Evolutionary conservation across 2,797 vertebrate species (phyloP), one percentile per base, ranked within the genome.

Genomic region (Loriculus beryllinus): DNA sequence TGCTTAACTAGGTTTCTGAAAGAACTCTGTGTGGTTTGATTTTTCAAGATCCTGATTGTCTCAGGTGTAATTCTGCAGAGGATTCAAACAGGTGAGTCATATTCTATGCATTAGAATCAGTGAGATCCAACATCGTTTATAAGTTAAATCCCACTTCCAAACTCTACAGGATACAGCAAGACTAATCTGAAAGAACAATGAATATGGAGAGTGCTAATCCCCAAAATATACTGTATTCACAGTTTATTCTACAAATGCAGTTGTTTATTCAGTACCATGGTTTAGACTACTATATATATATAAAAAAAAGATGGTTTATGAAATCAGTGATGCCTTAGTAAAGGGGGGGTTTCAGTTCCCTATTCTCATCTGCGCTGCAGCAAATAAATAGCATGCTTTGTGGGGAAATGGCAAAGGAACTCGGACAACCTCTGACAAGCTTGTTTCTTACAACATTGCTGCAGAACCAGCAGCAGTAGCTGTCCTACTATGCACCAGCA

Each of bases 261-360:
- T 29, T 39, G 47, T 68, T 81, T 64, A 74, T 65, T 54, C 78
- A 81, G 40, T 33, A 42, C 4, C 54, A 40, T 42, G 42, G 6
- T 77, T 81, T 71, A 83, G 62, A 68, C 29, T 29, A 10, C 7
- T 60, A 22, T 6, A 56, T n/a, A n/a, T n/a, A n/a, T n/a, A n/a
- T n/a, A 31, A 0, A 7, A 0, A 7, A 68, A 92, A 37, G 0
- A 15, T 3, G 13, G 47, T 83, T 86, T 78, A 4, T 28, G 48
- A 68, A 74, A 71, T 49, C 18, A 54, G 31, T 7, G 19, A 62
- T 13, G 15, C 31, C 49, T 78, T 57, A 57, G 39, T 52, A 69
- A 75, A 87, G 40, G 47, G 82, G 82, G 14, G 14, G 12, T 13
- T 88, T 68, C 35, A 28, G 8, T 16, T 16, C n/a, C 25, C 65